Evolutionary conservation across 1,140 invertebrate species (phyloP), one percentile per base, ranked within the genome.

Genomic region (Holotrichia oblita): DNA sequence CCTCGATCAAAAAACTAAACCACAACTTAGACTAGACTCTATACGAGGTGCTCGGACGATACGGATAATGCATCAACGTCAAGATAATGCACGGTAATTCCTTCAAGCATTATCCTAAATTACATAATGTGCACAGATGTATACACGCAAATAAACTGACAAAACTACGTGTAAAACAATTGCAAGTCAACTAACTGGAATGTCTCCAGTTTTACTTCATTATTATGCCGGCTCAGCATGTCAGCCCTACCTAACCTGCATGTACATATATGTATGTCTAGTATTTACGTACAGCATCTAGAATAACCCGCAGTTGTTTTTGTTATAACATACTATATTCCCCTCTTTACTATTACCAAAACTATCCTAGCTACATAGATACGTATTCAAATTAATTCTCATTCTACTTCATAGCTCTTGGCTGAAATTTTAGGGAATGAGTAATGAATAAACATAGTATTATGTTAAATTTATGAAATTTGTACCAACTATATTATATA

Each of bases 161-260:
- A 34, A 9, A 24, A 69, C 10, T 27, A 4, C 10, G 8, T 22
- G 14, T 69, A 69, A 69, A 69, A 34, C 61, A 69, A 9, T 69
- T 69, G 61, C 61, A 8, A 69, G 61, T 69, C 2, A 69, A 69
- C 61, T 69, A 69, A 69, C 61, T 69, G 9, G 22, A 69, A 69
- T 69, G 24, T 34, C 61, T 22, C 8, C 17, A 48, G 44, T 48
- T 22, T 69, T 10, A 6, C 12, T 69, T 9, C 1, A 69, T 69
- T 69, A 27, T 69, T 27, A 7, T 69, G 4, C 22, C 0, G 61
- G 17, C 48, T 55, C n/a, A 55, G n/a, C 48, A 6, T 17, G 48
- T 55, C n/a, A 17, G 48, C 2, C 48, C n/a, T n/a, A 0, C 14
- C n/a, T 48, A 55, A 55, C 17, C n/a, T n/a, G n/a, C 17, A n/a